Conservation (phyloP, 2,888 invertebrate species). For the Drosophila rellima region DNA sequence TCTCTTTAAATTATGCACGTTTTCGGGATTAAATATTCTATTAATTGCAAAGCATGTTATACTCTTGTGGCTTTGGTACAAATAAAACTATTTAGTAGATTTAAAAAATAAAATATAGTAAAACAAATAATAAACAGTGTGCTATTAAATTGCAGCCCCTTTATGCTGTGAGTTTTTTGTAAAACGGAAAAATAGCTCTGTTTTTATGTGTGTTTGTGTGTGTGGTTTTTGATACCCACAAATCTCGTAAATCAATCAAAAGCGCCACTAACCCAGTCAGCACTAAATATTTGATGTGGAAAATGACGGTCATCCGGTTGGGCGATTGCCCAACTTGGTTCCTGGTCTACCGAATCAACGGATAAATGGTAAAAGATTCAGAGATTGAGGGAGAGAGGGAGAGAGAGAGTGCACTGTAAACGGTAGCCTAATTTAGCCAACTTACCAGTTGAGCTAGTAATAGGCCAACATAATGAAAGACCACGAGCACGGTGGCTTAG, state of each 20-base stretch:
- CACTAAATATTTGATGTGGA: conserved; percentile 64
- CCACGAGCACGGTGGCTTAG: conserved; percentile 6
- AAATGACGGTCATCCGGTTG: conserved; percentile 39
- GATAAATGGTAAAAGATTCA: not conserved
- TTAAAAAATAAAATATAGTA: not conserved
- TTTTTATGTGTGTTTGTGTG: conserved; percentile 9
- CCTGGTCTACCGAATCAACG: conserved; percentile 13
- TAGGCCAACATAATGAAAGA: conserved; percentile 25
- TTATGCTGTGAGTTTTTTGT: not conserved
- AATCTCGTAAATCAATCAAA: conserved; percentile 69
- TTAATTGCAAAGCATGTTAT: not conserved
- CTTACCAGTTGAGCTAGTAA: not conserved
- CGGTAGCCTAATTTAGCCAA: conserved; percentile 45
- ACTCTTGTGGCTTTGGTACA: not conserved
- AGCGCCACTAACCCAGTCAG: conserved; percentile 14
- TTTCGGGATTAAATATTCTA: not conserved
- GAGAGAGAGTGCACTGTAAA: not conserved
- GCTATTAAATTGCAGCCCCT: conserved; percentile 8
- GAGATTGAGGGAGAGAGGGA: not conserved
- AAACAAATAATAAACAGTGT: conserved; percentile 8
- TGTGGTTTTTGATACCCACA: conserved; percentile 43
- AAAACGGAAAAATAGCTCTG: conserved; percentile 26
- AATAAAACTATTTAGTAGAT: not conserved
- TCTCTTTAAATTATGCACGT: not conserved
- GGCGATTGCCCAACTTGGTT: conserved; percentile 26